Percentiles rank a stretch among this genome's conserved stretches.
Evolutionary conservation across 2,113 vertebrate genomes (phyloP).

Genomic region (Siniperca chuatsi): DNA sequence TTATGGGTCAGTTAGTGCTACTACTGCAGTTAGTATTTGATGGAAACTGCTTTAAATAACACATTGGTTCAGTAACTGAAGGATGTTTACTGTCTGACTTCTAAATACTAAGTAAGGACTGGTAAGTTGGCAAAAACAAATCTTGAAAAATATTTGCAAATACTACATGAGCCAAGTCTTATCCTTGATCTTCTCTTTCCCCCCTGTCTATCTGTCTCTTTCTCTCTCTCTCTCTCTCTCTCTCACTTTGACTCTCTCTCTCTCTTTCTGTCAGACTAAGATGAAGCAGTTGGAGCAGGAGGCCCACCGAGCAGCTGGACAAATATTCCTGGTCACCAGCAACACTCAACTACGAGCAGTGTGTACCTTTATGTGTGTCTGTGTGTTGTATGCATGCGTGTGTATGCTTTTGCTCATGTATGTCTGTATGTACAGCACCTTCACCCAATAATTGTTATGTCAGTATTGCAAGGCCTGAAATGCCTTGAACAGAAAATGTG

Average conservation of each 20-base stretch:
- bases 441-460: not conserved
- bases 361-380: conserved; percentile 40
- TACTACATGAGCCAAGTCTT: not conserved
- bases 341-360: conserved; percentile 90
- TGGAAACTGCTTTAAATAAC: not conserved
- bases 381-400: not conserved
- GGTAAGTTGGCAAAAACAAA: not conserved
- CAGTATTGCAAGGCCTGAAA: not conserved
- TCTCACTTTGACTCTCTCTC: not conserved
- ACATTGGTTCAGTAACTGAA: not conserved
- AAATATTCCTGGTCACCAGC: conserved; percentile 91
- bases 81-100: not conserved
- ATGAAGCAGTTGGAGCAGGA: conserved; percentile 91
- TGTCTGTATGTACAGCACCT: not conserved
- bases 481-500: not conserved
- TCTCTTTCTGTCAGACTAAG: conserved; percentile 77
- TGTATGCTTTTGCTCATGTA: not conserved
- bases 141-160: not conserved
- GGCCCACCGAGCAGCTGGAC: conserved; percentile 90
- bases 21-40: not conserved
- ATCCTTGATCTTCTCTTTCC: not conserved
- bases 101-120: not conserved
- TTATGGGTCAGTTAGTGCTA: not conserved
- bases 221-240: not conserved
- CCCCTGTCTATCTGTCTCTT: not conserved